Percentiles rank a stretch among this genome's conserved stretches.
Conservation (phyloP, 2,888 invertebrate genomes). For the Mesoligia furuncula region DNA sequence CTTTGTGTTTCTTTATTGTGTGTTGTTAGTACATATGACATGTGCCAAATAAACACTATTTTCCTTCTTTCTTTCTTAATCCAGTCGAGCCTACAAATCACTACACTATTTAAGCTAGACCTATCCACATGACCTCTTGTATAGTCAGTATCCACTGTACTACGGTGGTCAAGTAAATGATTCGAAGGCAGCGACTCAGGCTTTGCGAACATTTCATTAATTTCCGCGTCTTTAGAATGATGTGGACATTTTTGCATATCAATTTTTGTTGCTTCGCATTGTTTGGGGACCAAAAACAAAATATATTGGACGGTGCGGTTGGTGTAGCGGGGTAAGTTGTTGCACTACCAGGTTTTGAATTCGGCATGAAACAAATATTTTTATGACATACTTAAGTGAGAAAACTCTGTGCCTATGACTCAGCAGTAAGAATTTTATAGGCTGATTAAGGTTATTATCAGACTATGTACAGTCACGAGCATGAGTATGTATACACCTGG, state of each 20-base stretch:
- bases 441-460: background rate
- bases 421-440: background rate
- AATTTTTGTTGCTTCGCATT: background rate
- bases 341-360: background rate
- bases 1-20: too few species aligned
- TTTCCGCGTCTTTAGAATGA: background rate
- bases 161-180: constrained; percentile 1
- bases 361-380: background rate
- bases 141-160: constrained; percentile 15
- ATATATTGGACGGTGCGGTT: too few species aligned
- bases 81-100: background rate
- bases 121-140: background rate
- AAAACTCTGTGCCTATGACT: background rate
- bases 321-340: background rate
- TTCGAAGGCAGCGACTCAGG: too few species aligned
- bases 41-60: too few species aligned
- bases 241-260: background rate
- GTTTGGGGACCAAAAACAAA: background rate
- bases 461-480: too few species aligned
- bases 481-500: too few species aligned
- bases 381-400: background rate
- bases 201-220: background rate
- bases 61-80: background rate
- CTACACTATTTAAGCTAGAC: background rate
- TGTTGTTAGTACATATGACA: too few species aligned